Base-by-base conservation (phyloP, 2,888 invertebrate genomes). In the Schizaphis graminum region DNA sequence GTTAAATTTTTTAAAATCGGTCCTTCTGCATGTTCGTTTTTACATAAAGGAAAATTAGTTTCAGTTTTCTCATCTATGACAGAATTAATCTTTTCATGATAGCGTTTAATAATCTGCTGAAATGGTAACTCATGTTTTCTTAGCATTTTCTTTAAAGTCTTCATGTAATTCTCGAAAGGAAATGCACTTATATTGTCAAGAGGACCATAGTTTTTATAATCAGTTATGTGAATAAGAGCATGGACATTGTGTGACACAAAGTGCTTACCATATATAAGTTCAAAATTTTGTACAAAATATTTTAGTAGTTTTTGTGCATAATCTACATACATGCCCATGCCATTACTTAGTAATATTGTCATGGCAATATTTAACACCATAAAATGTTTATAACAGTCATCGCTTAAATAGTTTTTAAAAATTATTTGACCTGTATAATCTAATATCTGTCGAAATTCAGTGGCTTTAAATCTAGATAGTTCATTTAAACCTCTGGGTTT, bases 171-270 rank as follows among this genome's bases (percentile, higher is more conserved):
- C 28, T 49, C 49, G 28, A 86, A 86, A 0, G 86, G 86, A 7
- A 86, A 86, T 8, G 86, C 13, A n/a, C 86, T 86, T 47, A 86
- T 49, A 49, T 86, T 86, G n/a, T 86, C 86, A 3, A 86, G n/a
- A 1, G 28, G 16, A 24, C 47, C 47, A 86, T 28, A 86, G 3
- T 41, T 41, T 21, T 44, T 41, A 85, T 85, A 85, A 24, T 44
- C 44, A 26, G 3, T 11, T 13, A 85, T 24, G 35, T 53, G 53
- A n/a, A n/a, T 85, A 28, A 86, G 86, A 28, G 11, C n/a, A 87
- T 87, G 87, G n/a, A 87, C 87, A 87, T 87, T 87, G 49, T n/a
- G n/a, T 11, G 87, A 87, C n/a, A 87, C 16, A 11, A 87, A n/a
- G 21, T 87, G 87, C 28, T 49, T 87, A n/a, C 87, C 87, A 87